These are phyloP conservation scores for Cephalopterus ornatus DNA, from an alignment of 2,113 vertebrate genomes.

Conservation along the genomic window DNA sequence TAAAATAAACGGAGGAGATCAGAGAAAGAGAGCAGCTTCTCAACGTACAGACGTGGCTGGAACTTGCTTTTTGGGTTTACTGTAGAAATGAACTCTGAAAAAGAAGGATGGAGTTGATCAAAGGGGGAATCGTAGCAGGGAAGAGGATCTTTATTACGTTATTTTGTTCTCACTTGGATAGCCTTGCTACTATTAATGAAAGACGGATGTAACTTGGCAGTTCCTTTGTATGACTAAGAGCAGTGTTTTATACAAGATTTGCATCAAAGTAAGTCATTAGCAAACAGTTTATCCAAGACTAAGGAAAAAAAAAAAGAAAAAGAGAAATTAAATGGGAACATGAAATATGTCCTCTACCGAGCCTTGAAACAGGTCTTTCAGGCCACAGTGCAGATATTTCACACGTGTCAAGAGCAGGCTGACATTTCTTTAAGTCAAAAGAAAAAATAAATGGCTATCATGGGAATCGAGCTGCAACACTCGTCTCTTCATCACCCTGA, in stretches of 20 bases:
- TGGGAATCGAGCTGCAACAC: background rate
- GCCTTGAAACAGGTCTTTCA: background rate
- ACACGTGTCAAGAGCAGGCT: background rate
- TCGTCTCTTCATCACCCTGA: background rate
- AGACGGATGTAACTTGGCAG: background rate
- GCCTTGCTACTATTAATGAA: background rate
- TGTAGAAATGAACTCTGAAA: background rate
- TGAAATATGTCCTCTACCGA: background rate
- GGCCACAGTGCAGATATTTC: background rate
- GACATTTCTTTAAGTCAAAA: slow-evolving; percentile 2
- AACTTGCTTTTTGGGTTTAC: background rate
- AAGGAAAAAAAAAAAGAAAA: background rate
- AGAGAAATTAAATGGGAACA: background rate
- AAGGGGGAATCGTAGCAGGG: background rate
- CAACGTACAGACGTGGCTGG: background rate
- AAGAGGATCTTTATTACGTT: background rate
- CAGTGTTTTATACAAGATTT: background rate
- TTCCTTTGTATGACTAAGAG: background rate
- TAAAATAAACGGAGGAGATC: background rate
- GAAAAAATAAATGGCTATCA: background rate
- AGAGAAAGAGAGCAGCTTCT: background rate
- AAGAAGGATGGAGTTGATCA: background rate
- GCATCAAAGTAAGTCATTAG: background rate
- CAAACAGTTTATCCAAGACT: background rate
- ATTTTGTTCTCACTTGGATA: background rate